Evolutionary conservation across 2,888 invertebrate species (phyloP), one percentile per base, ranked within the genome.

Genomic region (Apamea monoglypha): DNA sequence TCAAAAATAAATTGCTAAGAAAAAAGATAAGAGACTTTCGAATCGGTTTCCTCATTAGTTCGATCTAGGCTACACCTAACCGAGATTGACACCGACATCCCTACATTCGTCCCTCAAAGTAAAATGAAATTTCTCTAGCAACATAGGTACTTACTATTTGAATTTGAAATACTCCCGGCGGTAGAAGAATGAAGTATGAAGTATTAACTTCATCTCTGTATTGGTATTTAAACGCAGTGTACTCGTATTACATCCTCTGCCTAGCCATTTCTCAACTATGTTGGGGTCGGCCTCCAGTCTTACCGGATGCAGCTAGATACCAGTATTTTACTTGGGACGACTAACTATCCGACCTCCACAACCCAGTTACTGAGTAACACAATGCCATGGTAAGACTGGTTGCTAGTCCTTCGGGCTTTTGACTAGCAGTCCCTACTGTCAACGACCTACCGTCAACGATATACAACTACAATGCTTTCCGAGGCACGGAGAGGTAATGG

Each of bases 61-160:
- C 29, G 29, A 81, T 69, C 44, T 36, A 73, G 53, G 59, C 36
- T 40, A 40, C 25, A 36, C 4, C 36, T 36, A n/a, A 74, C 50
- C 21, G 21, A 69, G 47, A 75, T 81, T 64, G 56, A 36, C 59
- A 81, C 18, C 29, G 29, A 63, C 29, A 81, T 74, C 53, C 74
- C n/a, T 36, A 36, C 36, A 67, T 32, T 21, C 29, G 44, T 47
- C 29, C 32, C 29, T 50, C 47, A 47, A 53, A 63, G 16, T 56
- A n/a, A 74, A 63, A 74, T 56, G n/a, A 36, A 69, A 47, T 75
- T 61, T 59, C 29, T 36, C 21, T 18, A 14, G 47, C 25, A 56
- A 64, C 53, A 29, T 53, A 25, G 56, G 25, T 25, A 74, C 25
- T 29, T 74, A 47, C 16, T n/a, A 12, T 63, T 40, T 40, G 40